phyloP scores from a whole-genome alignment of 2,888 invertebrate species.

The Anthophora plumipes region DNA sequence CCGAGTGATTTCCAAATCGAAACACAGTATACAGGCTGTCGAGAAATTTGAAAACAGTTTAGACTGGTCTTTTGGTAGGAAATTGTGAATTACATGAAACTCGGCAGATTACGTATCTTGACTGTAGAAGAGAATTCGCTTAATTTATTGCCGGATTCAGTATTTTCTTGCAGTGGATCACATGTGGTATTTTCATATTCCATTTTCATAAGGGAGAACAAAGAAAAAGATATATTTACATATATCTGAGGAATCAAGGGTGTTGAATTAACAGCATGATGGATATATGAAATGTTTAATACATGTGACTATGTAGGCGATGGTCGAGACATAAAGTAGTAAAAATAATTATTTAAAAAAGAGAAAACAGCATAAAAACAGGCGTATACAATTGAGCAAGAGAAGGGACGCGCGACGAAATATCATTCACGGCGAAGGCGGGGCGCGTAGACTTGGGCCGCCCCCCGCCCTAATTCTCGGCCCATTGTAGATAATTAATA shows the following conservation, averaged over 20 bases:
- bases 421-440: slow-evolving; percentile 83
- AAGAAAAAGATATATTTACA: slow-evolving; percentile 53
- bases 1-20: slow-evolving; percentile 57
- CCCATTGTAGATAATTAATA: slow-evolving; percentile 84
- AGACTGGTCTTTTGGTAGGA: slow-evolving; percentile 75
- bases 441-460: slow-evolving; percentile 85
- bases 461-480: slow-evolving; percentile 84
- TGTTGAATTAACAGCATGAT: slow-evolving; percentile 45
- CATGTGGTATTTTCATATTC: slow-evolving; percentile 74
- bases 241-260: slow-evolving; percentile 70
- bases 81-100: slow-evolving; percentile 74
- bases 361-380: slow-evolving; percentile 32
- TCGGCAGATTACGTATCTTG: slow-evolving; percentile 67
- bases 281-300: slow-evolving; percentile 59
- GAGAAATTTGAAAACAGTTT: slow-evolving; percentile 72
- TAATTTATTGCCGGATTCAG: slow-evolving; percentile 84
- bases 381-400: slow-evolving; percentile 71
- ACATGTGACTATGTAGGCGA: slow-evolving; percentile 62
- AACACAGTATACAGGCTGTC: slow-evolving; percentile 57
- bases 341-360: slow-evolving; percentile 60
- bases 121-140: slow-evolving; percentile 74
- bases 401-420: slow-evolving; percentile 83
- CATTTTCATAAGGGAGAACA: slow-evolving; percentile 58
- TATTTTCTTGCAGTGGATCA: slow-evolving; percentile 80
- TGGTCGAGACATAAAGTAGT: slow-evolving; percentile 67